Base-by-base conservation (phyloP, 1,140 invertebrate genomes). In the Plectrocnemia conspersa region DNA sequence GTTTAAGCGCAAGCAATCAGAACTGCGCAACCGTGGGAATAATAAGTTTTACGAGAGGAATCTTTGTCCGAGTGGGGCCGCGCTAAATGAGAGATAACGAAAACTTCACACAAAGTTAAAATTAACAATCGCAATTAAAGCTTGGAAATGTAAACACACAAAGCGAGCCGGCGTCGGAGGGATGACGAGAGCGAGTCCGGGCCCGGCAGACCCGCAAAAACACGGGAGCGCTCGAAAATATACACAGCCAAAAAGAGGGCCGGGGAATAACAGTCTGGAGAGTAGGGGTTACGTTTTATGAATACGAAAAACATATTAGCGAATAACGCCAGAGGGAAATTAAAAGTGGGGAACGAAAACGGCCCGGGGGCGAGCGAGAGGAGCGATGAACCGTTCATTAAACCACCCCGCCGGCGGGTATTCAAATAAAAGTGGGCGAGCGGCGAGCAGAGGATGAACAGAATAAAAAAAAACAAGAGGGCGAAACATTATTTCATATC, bases 321-420 rank as follows among this genome's bases (percentile, higher is more conserved):
- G 58, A 61, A 61, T 56, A 56, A 56, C 54, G 54, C 54, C 58
- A 29, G 58, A 56, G 54, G 58, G 54, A 61, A 56, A 56, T 61
- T 54, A 56, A 61, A 60, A 53, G 44, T 22, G 58, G 47, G 53
- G 53, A 32, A 40, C 21, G 27, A 53, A 44, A 42, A 40, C 29
- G 48, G 19, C 48, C 25, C 10, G 23, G 33, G 46, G 35, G 3
- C n/a, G 49, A 19, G 19, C 4, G 24, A 18, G 25, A 2, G 21
- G 44, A 27, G 53, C 53, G 45, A 55, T 55, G 53, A 55, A 55
- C 41, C 50, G 54, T 55, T 53, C 48, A 60, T 60, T 56, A 55
- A 46, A 60, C 33, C 56, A 11, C 24, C 36, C 49, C 47, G 46
- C 44, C 56, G 52, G 29, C 56, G 56, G 49, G 36, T 46, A 53